Conservation (phyloP, 2,113 vertebrate species). For the Dolichotis patagonum region DNA sequence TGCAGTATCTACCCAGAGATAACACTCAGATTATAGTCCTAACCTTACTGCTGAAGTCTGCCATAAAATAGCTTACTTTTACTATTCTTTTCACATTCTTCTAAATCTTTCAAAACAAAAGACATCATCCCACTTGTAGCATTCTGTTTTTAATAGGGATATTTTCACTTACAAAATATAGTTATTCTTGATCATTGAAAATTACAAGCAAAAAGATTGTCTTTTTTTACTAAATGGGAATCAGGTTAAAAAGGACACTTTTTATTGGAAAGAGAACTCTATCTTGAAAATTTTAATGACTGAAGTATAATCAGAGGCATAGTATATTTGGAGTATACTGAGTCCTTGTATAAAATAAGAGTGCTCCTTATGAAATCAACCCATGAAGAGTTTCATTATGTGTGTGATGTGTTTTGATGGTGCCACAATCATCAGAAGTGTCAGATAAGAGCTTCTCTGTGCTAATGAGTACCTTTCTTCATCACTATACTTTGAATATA, state of each 20-base stretch:
- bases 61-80: neutral
- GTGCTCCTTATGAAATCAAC: neutral
- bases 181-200: neutral
- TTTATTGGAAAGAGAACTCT: neutral
- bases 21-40: neutral
- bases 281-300: neutral
- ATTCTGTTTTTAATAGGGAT: neutral
- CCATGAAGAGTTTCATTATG: neutral
- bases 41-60: neutral
- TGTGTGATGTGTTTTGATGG: neutral
- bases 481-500: neutral
- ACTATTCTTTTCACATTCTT: neutral
- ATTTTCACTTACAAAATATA: neutral
- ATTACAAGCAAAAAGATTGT: neutral
- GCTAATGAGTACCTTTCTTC: neutral
- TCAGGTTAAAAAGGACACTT: neutral
- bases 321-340: neutral
- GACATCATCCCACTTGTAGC: neutral
- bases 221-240: neutral
- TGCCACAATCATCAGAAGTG: neutral
- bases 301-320: neutral
- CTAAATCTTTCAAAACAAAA: neutral
- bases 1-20: neutral
- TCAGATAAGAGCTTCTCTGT: neutral
- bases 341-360: neutral